phyloP scores from a whole-genome alignment of 2,113 vertebrate genomes.

The Rhagologus leucostigma region DNA sequence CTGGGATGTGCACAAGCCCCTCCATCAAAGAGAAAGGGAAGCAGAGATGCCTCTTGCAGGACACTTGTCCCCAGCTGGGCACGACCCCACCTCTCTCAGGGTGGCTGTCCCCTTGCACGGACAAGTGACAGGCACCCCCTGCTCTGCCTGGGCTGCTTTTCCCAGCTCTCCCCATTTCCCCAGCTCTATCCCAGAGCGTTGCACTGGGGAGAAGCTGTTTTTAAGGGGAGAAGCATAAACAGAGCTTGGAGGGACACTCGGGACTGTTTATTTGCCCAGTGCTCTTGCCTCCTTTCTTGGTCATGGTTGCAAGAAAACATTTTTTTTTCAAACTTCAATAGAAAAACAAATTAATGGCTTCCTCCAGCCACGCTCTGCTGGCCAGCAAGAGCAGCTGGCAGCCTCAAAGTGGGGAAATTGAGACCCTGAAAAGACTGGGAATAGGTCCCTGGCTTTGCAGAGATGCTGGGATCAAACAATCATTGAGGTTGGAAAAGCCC shows the following conservation, averaged over 20 bases:
- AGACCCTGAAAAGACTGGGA: not conserved
- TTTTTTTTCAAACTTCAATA: not conserved
- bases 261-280: slow-evolving; percentile 29
- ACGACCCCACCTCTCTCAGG: fast-evolving
- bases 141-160: not conserved
- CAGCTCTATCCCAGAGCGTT: fast-evolving
- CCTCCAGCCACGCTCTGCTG: not conserved
- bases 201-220: not conserved
- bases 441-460: not conserved
- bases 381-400: not conserved
- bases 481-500: not conserved
- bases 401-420: not conserved
- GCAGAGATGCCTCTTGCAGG: not conserved
- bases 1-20: not conserved
- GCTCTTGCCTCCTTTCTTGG: slow-evolving; percentile 18
- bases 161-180: not conserved
- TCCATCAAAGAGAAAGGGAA: not conserved
- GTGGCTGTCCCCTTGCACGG: not conserved
- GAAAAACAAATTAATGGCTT: slow-evolving; percentile 15
- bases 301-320: not conserved
- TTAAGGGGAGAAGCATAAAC: not conserved
- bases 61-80: not conserved
- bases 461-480: not conserved
- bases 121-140: not conserved
- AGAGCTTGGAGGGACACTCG: not conserved